phyloP scores from a whole-genome alignment of 1,140 invertebrate species.

The Dryas iulia region DNA sequence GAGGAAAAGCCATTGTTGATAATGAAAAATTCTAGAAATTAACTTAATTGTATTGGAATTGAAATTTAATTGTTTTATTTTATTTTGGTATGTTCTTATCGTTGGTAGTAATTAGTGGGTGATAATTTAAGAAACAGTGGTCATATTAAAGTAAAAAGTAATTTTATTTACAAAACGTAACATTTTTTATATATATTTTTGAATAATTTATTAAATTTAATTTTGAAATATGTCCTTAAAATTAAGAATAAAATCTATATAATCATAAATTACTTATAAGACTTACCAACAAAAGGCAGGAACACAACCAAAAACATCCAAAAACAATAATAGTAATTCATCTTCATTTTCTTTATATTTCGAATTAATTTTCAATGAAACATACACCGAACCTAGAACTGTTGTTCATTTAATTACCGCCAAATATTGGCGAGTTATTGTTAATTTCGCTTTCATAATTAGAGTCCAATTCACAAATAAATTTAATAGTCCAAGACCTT shows the following conservation, averaged over 20 bases:
- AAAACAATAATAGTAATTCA: slow-evolving; percentile 38
- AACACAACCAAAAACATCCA: slow-evolving; percentile 38
- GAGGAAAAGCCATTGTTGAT: background rate
- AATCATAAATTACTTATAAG: background rate
- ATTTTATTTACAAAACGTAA: no score
- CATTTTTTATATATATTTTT: no score
- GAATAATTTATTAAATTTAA: no score
- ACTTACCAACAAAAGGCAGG: slow-evolving; percentile 37
- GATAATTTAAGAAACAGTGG: background rate
- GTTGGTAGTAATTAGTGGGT: background rate
- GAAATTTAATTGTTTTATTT: background rate
- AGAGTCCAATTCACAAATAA: slow-evolving; percentile 23
- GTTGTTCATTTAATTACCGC: slow-evolving; percentile 43
- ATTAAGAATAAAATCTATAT: no score
- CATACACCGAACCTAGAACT: slow-evolving; percentile 26
- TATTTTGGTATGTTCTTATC: background rate
- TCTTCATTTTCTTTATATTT: slow-evolving; percentile 35
- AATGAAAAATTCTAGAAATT: background rate
- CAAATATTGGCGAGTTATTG: slow-evolving; percentile 39
- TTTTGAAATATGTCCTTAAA: no score
- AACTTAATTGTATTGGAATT: background rate
- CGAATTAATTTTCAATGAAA: slow-evolving; percentile 24
- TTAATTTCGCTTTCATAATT: slow-evolving; percentile 42
- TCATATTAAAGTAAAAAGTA: no score
- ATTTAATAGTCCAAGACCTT: slow-evolving; percentile 15